phyloP scores from a whole-genome alignment of 2,888 invertebrate species.

The Erebia palarica region DNA sequence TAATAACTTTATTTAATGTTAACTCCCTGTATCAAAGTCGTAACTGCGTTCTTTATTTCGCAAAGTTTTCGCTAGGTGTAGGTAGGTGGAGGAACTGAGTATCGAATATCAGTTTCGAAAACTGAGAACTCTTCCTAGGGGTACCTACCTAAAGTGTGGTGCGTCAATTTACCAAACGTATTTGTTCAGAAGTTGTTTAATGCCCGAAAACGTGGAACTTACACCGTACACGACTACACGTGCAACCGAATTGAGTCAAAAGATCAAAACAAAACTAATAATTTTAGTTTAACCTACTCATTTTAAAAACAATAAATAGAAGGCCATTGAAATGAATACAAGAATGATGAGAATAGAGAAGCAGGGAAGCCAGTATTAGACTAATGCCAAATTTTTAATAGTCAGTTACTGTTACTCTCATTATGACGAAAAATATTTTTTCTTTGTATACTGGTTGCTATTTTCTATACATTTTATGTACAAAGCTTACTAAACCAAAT shows the following conservation, averaged over 20 bases:
- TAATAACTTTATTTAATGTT: too few species aligned
- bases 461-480: too few species aligned
- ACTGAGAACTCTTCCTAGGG: neutral
- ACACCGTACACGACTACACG: slow-evolving; percentile 1
- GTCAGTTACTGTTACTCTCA: too few species aligned
- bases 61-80: neutral
- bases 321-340: neutral
- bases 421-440: too few species aligned
- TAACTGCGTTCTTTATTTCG: too few species aligned
- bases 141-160: slow-evolving; percentile 1
- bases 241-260: slow-evolving; percentile 17
- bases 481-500: too few species aligned
- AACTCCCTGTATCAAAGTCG: too few species aligned
- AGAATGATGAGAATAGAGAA: neutral
- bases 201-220: slow-evolving; percentile 6
- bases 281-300: neutral
- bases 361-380: too few species aligned
- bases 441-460: too few species aligned
- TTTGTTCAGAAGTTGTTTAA: slow-evolving; percentile 28
- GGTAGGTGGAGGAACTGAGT: neutral
- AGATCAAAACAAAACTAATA: neutral
- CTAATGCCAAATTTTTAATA: too few species aligned
- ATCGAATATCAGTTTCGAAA: neutral
- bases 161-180: slow-evolving; percentile 25
- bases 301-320: neutral